A percentile compares a stretch with the other conserved stretches of the same genome.
Conservation (phyloP, 1,140 invertebrate genomes). For the Uloborus diversus region DNA sequence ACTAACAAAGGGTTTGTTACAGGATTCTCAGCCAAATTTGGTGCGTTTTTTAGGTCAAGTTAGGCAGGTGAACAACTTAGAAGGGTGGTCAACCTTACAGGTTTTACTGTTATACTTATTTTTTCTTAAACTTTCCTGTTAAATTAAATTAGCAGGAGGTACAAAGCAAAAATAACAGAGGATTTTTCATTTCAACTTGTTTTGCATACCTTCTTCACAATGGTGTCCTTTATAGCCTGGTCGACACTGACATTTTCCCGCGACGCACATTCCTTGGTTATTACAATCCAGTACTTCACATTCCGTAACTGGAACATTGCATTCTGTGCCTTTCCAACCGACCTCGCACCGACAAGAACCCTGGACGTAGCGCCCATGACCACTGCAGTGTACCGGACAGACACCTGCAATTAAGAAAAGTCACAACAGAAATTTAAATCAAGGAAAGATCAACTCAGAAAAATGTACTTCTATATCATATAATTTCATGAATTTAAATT, state of each 20-base stretch:
- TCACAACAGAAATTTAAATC: background rate
- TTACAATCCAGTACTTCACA: conserved; percentile 94
- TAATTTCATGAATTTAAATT: too few species aligned
- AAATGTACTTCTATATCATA: background rate
- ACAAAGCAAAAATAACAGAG: too few species aligned
- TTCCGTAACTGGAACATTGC: conserved; percentile 88
- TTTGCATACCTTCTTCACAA: conserved; percentile 86
- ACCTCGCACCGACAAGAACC: conserved; percentile 96
- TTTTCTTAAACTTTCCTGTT: too few species aligned
- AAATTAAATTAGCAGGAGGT: too few species aligned
- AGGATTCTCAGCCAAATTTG: too few species aligned
- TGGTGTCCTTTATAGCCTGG: conserved; percentile 92
- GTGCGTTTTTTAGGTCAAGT: too few species aligned
- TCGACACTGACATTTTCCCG: conserved; percentile 93
- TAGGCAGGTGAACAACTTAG: too few species aligned
- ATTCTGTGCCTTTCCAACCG: conserved; percentile 95
- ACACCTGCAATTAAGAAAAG: conserved; percentile 73
- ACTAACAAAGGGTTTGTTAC: too few species aligned
- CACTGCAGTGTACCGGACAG: conserved; percentile 94
- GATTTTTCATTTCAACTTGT: too few species aligned
- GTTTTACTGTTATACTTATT: too few species aligned
- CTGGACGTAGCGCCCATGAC: conserved; percentile 94
- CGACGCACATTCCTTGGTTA: conserved; percentile 92
- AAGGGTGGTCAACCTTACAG: too few species aligned
- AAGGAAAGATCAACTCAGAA: background rate